These are phyloP conservation scores for Trichacis sp. DNA, from an alignment of 2,888 invertebrate genomes.

Conservation along the genomic window DNA sequence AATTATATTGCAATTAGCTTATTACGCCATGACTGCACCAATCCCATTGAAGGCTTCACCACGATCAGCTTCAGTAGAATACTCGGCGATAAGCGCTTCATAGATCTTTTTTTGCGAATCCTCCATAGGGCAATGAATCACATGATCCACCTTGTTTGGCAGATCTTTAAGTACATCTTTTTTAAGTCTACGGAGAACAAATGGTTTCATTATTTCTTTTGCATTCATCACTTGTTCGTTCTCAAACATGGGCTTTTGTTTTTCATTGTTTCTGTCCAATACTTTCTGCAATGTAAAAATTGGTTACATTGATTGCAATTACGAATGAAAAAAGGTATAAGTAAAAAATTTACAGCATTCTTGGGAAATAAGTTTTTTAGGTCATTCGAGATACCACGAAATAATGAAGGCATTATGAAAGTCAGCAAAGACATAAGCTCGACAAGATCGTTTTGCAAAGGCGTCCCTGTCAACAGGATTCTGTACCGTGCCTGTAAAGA, in stretches of 20 bases:
- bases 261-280: conserved; percentile 67
- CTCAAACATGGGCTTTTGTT: conserved; percentile 85
- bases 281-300: conserved; percentile 69
- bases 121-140: conserved; percentile 78
- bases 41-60: conserved; percentile 53
- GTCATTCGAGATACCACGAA: conserved; percentile 87
- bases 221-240: conserved; percentile 91
- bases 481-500: conserved; percentile 80
- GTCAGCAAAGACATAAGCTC: conserved; percentile 95
- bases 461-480: conserved; percentile 93
- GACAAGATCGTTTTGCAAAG: conserved; percentile 94
- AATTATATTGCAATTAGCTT: conserved; percentile 70
- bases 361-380: conserved; percentile 90
- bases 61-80: conserved; percentile 58
- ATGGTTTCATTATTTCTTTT: conserved; percentile 96
- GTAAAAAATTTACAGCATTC: conserved; percentile 73
- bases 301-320: no score
- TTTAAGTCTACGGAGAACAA: conserved; percentile 90
- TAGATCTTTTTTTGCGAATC: conserved; percentile 82
- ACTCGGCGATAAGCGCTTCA: conserved; percentile 74
- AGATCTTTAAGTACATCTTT: conserved; percentile 86
- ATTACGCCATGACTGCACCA: background rate
- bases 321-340: no score
- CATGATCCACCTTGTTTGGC: conserved; percentile 83
- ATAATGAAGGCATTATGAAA: conserved; percentile 97